These are phyloP conservation scores for Brenthis hecate DNA, from an alignment of 2,888 invertebrate genomes.

Conservation along the genomic window DNA sequence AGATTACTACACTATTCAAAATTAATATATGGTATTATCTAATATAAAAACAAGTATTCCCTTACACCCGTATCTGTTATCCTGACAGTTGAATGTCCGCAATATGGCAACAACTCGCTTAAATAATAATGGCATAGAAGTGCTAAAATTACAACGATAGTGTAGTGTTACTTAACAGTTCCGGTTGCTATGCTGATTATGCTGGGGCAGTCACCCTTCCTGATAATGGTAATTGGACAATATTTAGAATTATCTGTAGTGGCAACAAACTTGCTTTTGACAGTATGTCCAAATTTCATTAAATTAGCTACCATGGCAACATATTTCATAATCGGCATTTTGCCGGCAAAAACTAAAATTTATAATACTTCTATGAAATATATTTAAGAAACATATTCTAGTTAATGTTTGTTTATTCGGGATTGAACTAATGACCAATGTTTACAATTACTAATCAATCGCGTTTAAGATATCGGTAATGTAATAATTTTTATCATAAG, in stretches of 20 bases:
- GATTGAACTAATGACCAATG: not conserved
- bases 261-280: conserved; percentile 1
- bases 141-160: conserved; percentile 34
- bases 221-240: conserved; percentile 27
- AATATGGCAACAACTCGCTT: conserved; percentile 15
- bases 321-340: not conserved
- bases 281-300: not conserved
- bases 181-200: conserved; percentile 38
- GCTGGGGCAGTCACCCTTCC: conserved; percentile 35
- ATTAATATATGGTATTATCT: not conserved
- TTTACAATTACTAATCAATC: conserved; percentile 8
- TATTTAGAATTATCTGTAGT: conserved; percentile 25
- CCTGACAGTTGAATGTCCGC: conserved; percentile 15
- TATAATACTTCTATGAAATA: too few species aligned
- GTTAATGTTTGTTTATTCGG: not conserved
- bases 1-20: too few species aligned
- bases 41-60: conserved; percentile 1
- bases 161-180: conserved; percentile 35
- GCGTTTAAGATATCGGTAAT: conserved; percentile 24
- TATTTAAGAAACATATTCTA: too few species aligned
- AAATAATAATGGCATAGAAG: conserved; percentile 27
- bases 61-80: conserved; percentile 14
- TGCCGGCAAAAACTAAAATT: too few species aligned
- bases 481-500: conserved; percentile 24
- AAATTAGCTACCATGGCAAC: not conserved